phyloP scores from a whole-genome alignment of 2,113 vertebrate species.

The Chionomys nivalis region DNA sequence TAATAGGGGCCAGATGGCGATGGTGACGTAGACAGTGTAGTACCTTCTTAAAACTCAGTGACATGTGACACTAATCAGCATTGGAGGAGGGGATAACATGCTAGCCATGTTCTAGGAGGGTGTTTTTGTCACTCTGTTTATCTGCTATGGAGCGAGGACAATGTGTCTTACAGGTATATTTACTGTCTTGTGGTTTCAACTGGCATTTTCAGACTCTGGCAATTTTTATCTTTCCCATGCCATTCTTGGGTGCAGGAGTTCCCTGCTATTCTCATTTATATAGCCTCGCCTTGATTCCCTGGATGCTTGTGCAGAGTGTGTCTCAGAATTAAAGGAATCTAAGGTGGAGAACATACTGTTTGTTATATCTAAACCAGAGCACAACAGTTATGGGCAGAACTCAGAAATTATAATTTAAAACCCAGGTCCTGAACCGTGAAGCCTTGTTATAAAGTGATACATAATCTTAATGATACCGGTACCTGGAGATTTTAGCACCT shows the following conservation, averaged over 20 bases:
- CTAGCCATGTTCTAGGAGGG: neutral
- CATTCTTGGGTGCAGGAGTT: neutral
- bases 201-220: neutral
- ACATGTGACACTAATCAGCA: neutral
- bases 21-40: accelerated
- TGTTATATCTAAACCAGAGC: neutral
- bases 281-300: neutral
- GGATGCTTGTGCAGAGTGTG: neutral
- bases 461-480: neutral
- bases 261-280: neutral
- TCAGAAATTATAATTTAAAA: neutral
- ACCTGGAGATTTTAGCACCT: neutral
- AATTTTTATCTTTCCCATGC: neutral
- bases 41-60: neutral
- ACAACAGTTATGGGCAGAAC: neutral
- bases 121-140: neutral
- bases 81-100: neutral
- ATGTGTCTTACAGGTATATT: neutral
- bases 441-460: neutral
- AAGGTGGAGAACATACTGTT: neutral
- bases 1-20: neutral
- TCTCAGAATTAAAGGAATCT: neutral
- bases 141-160: neutral
- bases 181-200: neutral
- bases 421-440: neutral